These are phyloP conservation scores for Antedon bifida DNA, from an alignment of 35 echinoderm and acorn worm genomes.

Conservation along the genomic window DNA sequence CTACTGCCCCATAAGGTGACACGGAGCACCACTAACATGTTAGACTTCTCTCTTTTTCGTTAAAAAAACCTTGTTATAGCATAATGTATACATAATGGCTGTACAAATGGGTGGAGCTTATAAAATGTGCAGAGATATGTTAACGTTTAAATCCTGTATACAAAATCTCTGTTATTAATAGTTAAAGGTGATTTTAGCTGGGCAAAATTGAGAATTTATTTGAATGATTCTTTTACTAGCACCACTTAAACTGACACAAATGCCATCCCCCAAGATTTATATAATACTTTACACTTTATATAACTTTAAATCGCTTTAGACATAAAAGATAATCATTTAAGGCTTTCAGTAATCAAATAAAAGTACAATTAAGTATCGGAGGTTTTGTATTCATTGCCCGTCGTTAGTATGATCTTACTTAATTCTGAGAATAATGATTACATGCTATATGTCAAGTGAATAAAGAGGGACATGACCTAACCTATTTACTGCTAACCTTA, in stretches of 20 bases:
- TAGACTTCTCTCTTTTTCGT: too few relatives aligned
- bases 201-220: too few relatives aligned
- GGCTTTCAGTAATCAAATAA: neutral
- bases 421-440: neutral
- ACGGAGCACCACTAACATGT: too few relatives aligned
- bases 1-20: too few relatives aligned
- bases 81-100: too few relatives aligned
- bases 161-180: too few relatives aligned
- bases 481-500: neutral
- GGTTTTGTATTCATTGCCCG: neutral
- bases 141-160: too few relatives aligned
- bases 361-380: neutral
- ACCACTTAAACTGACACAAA: neutral
- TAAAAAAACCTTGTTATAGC: too few relatives aligned
- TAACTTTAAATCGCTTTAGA: neutral
- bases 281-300: neutral
- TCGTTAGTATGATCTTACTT: neutral
- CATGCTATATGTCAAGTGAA: neutral
- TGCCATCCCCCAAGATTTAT: neutral
- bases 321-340: neutral
- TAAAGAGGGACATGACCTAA: neutral
- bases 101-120: too few relatives aligned
- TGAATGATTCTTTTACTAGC: neutral
- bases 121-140: too few relatives aligned
- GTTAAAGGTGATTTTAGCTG: too few relatives aligned